These are phyloP conservation scores for Rhinogobius similis DNA, from an alignment of 2,113 vertebrate genomes.

Conservation along the genomic window DNA sequence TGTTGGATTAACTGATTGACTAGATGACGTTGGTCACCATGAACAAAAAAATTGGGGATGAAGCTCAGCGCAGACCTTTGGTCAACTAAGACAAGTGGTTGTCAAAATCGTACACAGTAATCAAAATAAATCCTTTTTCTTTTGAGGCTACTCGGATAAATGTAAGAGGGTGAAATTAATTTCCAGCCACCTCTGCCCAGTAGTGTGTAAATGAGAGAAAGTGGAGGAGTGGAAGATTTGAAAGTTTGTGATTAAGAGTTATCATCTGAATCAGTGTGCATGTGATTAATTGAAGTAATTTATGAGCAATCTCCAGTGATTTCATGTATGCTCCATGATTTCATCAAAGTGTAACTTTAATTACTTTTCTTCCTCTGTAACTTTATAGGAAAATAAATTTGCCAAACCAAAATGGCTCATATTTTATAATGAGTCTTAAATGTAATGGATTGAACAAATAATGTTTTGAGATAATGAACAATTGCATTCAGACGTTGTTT, in stretches of 20 bases:
- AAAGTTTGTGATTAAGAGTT: constrained; percentile 55
- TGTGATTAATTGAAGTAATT: constrained; percentile 79
- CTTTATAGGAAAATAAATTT: constrained; percentile 68
- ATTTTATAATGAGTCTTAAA: constrained; percentile 57
- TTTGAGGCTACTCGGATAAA: not conserved
- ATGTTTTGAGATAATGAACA: constrained; percentile 54
- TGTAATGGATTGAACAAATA: constrained; percentile 62
- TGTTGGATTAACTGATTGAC: not conserved
- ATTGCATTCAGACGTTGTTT: constrained; percentile 40
- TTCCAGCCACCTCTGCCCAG: not conserved
- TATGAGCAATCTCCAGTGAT: constrained; percentile 65
- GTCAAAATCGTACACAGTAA: not conserved
- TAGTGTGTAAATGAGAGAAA: constrained; percentile 1
- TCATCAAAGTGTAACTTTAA: constrained; percentile 72
- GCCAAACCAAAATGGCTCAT: constrained; percentile 39
- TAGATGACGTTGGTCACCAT: too few relatives aligned
- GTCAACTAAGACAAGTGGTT: not conserved
- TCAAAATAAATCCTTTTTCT: too few relatives aligned
- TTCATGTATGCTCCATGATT: constrained; percentile 71
- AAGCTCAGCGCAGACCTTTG: too few relatives aligned
- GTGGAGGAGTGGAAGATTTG: constrained; percentile 28
- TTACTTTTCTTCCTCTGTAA: constrained; percentile 69
- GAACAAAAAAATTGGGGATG: too few relatives aligned
- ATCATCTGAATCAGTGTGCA: constrained; percentile 60
- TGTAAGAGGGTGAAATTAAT: not conserved